Evolutionary conservation across 2,797 vertebrate genomes (phyloP), one percentile per base, ranked within the genome.

Genomic region (Artibeus jamaicensis): DNA sequence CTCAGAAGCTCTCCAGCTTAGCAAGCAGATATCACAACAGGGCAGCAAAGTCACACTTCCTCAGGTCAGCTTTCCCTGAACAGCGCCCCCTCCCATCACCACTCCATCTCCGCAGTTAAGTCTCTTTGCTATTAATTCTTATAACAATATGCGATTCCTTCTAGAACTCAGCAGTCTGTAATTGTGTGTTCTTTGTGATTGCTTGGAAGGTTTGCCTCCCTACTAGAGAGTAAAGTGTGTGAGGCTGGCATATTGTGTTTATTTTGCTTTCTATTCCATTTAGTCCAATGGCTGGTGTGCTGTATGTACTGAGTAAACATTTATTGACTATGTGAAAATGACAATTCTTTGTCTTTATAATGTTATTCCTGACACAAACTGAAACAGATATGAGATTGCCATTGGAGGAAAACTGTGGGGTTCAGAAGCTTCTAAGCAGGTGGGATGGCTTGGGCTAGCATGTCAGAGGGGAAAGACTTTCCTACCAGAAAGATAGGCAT

Each of bases 291-390:
- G 32, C 87, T 89, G 46, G 8, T 57, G n/a, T 73, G 48, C 26
- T 55, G 21, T 11, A 15, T 2, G 22, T 6, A 50, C 22, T 89
- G 65, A 70, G 4, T 87, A 93, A 65, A n/a, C 73, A 62, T 70
- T 86, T 79, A 65, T 16, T 55, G 37, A n/a, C 44, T 46, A 62
- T 42, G 53, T 44, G 46, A 53, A 93, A 79, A 29, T 76, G 29
- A 15, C 32, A 59, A 88, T 68, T 44, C 48, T 86, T 96, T 85
- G 84, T 93, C 92, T 93, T 81, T 86, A 65, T 76, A 71, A 19
- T n/a, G 53, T 46, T n/a, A 83, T 76, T 86, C 24, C 50, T 62
- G 79, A 89, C 22, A 74, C 62, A 65, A 89, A 78, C 5, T 26
- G 50, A 89, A 44, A 67, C 21, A 73, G 29, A 55, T 59, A 15